phyloP scores from a whole-genome alignment of 2,797 vertebrate species.

The Setipinna tenuifilis region DNA sequence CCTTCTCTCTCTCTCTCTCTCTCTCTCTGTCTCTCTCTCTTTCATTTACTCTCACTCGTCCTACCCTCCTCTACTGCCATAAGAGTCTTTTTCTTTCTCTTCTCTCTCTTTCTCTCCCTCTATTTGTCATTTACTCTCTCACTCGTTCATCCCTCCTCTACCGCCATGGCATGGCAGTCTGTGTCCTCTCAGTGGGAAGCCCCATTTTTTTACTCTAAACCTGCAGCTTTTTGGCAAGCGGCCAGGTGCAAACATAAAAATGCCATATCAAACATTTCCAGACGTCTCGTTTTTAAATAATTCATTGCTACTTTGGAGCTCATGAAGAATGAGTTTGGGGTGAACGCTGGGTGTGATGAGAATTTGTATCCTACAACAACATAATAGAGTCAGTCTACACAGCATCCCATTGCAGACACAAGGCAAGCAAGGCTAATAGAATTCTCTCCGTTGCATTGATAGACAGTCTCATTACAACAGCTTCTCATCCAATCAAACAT shows the following conservation, averaged over 20 bases:
- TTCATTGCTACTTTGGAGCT: slow-evolving; percentile 59
- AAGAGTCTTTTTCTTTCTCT: too few species aligned
- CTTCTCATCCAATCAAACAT: background rate
- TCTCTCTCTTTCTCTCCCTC: background rate
- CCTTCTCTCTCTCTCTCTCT: background rate
- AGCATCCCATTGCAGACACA: background rate
- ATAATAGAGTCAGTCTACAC: background rate
- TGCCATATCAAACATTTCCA: slow-evolving; percentile 64
- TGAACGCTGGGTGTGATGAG: slow-evolving; percentile 22
- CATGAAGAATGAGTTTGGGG: background rate
- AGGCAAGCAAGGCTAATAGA: background rate
- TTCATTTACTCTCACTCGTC: slow-evolving; percentile 34
- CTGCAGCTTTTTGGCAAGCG: slow-evolving; percentile 64
- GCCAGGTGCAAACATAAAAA: slow-evolving; percentile 64
- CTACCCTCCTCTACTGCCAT: slow-evolving; percentile 56
- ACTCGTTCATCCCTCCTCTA: slow-evolving; percentile 53
- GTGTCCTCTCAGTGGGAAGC: slow-evolving; percentile 58
- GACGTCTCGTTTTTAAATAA: slow-evolving; percentile 67
- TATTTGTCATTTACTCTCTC: background rate
- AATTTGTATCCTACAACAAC: slow-evolving; percentile 44
- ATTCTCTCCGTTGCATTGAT: background rate
- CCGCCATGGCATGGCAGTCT: slow-evolving; percentile 61
- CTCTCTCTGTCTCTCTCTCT: background rate
- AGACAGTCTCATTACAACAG: background rate
- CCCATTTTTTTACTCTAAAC: slow-evolving; percentile 51